Evolutionary conservation across 2,888 invertebrate genomes (phyloP), one percentile per base, ranked within the genome.

Genomic region (Tetanocera ferruginea): DNA sequence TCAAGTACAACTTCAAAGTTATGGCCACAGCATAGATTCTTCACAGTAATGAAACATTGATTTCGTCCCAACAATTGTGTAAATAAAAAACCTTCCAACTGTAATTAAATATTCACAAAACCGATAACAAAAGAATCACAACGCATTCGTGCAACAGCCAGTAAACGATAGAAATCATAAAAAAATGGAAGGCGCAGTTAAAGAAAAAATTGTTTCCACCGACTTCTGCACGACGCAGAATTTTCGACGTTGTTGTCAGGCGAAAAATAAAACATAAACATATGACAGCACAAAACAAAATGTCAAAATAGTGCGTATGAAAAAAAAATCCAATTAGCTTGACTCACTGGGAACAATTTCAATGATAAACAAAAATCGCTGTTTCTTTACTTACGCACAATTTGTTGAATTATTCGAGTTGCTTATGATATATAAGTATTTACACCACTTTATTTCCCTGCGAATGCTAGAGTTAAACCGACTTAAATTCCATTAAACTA

Each of bases 201-300:
- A 66, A 28, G 11, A 28, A 60, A 23, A 28, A 60, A 60, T 31
- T 28, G 25, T 49, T 64, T 31, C 62, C 60, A 37, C 72, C 8
- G 25, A n/a, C 51, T 28, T 31, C 31, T 28, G n/a, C 11, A 28
- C 57, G 19, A 57, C 23, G 71, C 34, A 72, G 55, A 49, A 9
- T 43, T n/a, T 62, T 64, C 74, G 14, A 51, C 74, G 57, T 51
- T 64, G 74, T 74, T 74, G 74, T 75, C 64, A 75, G 74, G 64
- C 74, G 23, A 75, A 64, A 49, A 28, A 57, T 64, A 66, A 75
- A 75, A 75, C 74, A 62, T 43, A 34, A 73, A 43, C 11, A 62
- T 66, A 64, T 64, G 64, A 66, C 31, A 74, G n/a, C 31, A n/a
- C 19, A 64, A 28, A 51, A 28, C n/a, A 34, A 64, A 64, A 75